These are phyloP conservation scores for Muntiacus muntjak DNA, from an alignment of 2,113 vertebrate species.

Conservation along the genomic window DNA sequence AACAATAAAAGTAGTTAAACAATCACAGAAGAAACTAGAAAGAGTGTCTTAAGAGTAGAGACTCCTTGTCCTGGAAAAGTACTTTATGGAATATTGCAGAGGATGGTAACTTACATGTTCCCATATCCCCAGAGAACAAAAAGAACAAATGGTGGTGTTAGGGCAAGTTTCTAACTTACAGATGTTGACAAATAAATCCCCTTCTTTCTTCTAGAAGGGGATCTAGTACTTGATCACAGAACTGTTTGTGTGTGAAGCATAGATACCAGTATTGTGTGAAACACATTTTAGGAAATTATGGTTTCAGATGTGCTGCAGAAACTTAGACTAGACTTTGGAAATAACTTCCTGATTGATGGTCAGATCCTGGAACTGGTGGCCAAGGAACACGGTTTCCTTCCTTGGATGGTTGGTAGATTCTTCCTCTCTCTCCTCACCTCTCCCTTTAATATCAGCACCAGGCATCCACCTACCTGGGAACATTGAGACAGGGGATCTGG, in stretches of 20 bases:
- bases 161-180: not conserved
- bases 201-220: not conserved
- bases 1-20: not conserved
- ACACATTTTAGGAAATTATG: slow-evolving; percentile 17
- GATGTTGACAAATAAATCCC: not conserved
- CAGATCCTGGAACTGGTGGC: not conserved
- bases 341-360: not conserved
- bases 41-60: not conserved
- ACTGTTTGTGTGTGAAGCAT: not conserved
- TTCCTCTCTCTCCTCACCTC: not conserved
- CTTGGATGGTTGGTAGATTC: not conserved
- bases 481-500: not conserved
- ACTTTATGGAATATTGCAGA: not conserved
- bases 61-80: not conserved
- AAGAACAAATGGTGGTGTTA: not conserved
- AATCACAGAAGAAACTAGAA: slow-evolving; percentile 15
- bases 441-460: not conserved
- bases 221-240: not conserved
- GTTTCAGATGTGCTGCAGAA: not conserved
- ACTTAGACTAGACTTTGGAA: not conserved
- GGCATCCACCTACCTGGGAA: not conserved
- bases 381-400: not conserved
- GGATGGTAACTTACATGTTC: not conserved
- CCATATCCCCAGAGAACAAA: not conserved
- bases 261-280: not conserved